A percentile compares a stretch with the other conserved stretches of the same genome.
Conservation (phyloP, 2,888 invertebrate species). For the Amblyjoppa fuscipennis region DNA sequence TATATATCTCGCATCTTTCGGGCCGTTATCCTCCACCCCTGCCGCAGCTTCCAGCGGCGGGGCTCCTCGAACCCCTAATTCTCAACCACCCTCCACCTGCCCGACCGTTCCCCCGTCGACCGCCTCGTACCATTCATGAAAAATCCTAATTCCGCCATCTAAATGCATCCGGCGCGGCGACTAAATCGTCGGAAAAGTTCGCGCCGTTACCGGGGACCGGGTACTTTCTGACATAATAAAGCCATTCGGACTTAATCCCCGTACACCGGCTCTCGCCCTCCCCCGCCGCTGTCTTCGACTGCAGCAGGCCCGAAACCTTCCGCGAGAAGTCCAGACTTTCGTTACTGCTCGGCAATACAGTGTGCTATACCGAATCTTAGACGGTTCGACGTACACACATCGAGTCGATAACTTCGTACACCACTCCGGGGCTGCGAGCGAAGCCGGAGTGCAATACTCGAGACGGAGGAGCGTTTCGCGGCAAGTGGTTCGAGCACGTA, state of each 20-base stretch:
- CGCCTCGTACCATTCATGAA: conserved; percentile 70
- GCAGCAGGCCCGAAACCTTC: background rate
- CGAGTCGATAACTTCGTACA: background rate
- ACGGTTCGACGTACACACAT: background rate
- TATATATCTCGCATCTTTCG: conserved; percentile 67
- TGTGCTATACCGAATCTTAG: background rate
- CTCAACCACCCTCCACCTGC: conserved; percentile 31
- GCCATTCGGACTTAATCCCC: conserved; percentile 78
- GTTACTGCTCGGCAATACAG: background rate
- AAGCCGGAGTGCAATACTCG: conserved; percentile 18
- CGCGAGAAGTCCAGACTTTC: conserved; percentile 4
- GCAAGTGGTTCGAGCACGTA: conserved; percentile 34
- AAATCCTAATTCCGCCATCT: conserved; percentile 80
- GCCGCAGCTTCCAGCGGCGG: background rate
- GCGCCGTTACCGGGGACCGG: conserved; percentile 70
- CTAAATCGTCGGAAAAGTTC: conserved; percentile 75
- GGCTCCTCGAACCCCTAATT: background rate
- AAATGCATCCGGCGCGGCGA: conserved; percentile 78
- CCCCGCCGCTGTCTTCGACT: background rate
- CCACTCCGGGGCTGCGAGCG: conserved; percentile 12
- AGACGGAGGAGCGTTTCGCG: conserved; percentile 29
- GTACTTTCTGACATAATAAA: conserved; percentile 79
- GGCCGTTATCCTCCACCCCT: conserved; percentile 67
- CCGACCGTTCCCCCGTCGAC: conserved; percentile 24
- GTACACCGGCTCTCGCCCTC: background rate